These are phyloP conservation scores for Spialia ferax DNA, from an alignment of 2,888 invertebrate species.

Conservation along the genomic window DNA sequence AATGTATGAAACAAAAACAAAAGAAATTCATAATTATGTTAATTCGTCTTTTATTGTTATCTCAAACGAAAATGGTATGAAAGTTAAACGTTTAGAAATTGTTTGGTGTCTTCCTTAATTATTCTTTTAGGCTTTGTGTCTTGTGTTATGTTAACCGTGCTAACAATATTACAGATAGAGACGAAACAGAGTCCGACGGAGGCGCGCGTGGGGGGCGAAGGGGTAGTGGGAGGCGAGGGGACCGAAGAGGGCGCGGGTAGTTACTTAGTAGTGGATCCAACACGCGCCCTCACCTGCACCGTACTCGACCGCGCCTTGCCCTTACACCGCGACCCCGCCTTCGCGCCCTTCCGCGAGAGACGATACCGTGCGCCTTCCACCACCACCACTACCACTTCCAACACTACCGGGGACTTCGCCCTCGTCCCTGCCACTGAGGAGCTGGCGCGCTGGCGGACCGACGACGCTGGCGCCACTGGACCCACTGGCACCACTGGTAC, in stretches of 20 bases:
- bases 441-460: constrained; percentile 56
- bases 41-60: no score
- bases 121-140: no score
- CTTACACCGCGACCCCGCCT: constrained; percentile 57
- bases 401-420: constrained; percentile 40
- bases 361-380: constrained; percentile 45
- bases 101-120: no score
- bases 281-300: constrained; percentile 65
- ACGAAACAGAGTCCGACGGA: no score
- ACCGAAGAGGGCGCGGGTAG: constrained; percentile 43
- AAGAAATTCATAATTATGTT: no score
- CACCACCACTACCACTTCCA: constrained; percentile 42
- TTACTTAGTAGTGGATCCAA: constrained; percentile 68
- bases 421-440: constrained; percentile 58
- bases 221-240: constrained; percentile 43
- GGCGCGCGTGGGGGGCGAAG: constrained; percentile 13
- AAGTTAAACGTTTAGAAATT: no score
- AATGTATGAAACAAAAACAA: no score
- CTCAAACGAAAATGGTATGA: no score
- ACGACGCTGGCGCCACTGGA: no score
- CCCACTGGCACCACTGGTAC: no score
- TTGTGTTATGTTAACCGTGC: no score
- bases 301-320: constrained; percentile 64
- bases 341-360: constrained; percentile 58
- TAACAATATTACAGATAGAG: no score